Conservation (phyloP, 2,797 vertebrate genomes). For the Acanthurus leucopareius region DNA sequence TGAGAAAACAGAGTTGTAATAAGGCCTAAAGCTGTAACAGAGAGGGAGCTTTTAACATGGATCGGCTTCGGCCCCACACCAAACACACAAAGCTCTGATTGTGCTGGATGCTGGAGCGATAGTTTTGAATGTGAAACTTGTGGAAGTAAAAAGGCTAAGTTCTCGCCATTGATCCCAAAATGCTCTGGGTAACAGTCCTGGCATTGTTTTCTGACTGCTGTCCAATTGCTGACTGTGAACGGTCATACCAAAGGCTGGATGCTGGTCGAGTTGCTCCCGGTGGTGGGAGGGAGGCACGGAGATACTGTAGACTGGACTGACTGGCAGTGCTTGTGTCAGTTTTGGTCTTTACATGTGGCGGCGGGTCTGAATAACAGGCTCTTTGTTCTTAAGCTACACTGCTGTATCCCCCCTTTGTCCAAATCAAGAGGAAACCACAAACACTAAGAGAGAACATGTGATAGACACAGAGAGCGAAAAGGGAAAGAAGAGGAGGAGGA, state of each 20-base stretch:
- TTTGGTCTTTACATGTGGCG: constrained; percentile 25
- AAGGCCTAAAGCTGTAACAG: constrained; percentile 30
- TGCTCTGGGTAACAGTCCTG: constrained; percentile 59
- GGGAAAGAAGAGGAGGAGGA: not conserved
- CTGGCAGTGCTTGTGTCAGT: constrained; percentile 51
- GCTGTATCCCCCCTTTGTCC: constrained; percentile 15
- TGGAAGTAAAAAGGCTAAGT: constrained; percentile 62
- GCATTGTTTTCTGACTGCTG: constrained; percentile 54
- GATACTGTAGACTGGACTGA: constrained; percentile 42
- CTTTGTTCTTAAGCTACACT: constrained; percentile 48
- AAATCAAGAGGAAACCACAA: constrained; percentile 21
- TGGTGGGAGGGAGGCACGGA: constrained; percentile 29
- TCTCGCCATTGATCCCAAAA: constrained; percentile 54
- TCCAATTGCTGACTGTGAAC: constrained; percentile 43
- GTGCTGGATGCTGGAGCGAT: constrained; percentile 38
- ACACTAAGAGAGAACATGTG: constrained; percentile 29
- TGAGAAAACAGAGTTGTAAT: constrained; percentile 46
- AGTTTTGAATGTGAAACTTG: constrained; percentile 58
- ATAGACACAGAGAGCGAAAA: not conserved
- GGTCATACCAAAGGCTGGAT: constrained; percentile 38
- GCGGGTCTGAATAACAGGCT: constrained; percentile 35
- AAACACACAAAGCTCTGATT: constrained; percentile 63
- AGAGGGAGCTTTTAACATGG: constrained; percentile 31
- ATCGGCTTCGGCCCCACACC: constrained; percentile 28
- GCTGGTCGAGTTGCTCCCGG: constrained; percentile 12